Evolutionary conservation across 2,113 vertebrate genomes (phyloP).

Genomic region (Cheirogaleus medius): DNA sequence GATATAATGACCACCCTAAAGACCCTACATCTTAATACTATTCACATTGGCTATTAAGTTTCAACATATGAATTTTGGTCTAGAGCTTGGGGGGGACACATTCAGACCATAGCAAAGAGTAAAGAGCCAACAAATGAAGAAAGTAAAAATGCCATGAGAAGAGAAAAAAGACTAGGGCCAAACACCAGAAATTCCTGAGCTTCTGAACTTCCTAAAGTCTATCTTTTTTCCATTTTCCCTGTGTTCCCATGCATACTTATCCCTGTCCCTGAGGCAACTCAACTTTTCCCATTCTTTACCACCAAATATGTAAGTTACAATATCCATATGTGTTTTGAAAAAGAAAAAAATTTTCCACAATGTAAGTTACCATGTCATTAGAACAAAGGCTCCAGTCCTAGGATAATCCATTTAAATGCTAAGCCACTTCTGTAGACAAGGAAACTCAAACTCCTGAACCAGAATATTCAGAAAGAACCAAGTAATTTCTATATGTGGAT

Average conservation of each 20-base stretch:
- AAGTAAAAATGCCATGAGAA: neutral
- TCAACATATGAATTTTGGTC: neutral
- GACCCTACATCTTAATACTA: neutral
- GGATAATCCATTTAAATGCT: constrained; percentile 80
- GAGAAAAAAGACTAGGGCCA: neutral
- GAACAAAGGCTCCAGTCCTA: constrained; percentile 77
- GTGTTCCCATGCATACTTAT: neutral
- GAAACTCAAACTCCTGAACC: constrained; percentile 40
- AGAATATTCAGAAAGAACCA: constrained; percentile 49
- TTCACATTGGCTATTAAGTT: neutral
- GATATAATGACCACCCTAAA: neutral
- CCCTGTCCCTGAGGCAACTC: neutral
- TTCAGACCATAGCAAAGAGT: neutral
- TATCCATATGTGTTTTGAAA: neutral
- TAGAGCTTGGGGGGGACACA: neutral
- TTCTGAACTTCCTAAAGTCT: neutral
- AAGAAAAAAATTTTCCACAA: neutral
- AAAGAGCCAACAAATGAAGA: constrained; percentile 3
- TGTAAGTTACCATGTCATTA: constrained; percentile 66
- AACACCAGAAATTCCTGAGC: constrained; percentile 9
- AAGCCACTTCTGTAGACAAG: constrained; percentile 70
- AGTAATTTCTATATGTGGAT: constrained; percentile 27
- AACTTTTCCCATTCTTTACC: neutral
- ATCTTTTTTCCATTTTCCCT: neutral
- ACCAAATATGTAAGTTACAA: neutral